These are phyloP conservation scores for Catamblyrhynchus diadema DNA, from an alignment of 2,797 vertebrate genomes.

Conservation along the genomic window DNA sequence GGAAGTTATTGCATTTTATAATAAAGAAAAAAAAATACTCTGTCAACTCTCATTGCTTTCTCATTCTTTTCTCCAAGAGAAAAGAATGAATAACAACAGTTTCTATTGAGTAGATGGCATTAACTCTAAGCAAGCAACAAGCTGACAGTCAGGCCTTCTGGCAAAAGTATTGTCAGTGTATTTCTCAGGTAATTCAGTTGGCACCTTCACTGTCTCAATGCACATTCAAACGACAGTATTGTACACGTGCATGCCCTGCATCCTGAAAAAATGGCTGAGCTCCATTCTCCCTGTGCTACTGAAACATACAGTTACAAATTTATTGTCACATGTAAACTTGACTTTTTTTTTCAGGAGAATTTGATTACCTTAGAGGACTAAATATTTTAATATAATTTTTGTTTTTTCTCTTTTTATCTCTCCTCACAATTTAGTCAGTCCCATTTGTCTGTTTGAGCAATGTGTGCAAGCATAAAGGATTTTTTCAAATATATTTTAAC, in stretches of 20 bases:
- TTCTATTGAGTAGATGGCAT: not conserved
- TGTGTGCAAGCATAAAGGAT: not conserved
- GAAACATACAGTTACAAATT: not conserved
- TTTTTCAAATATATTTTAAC: not conserved
- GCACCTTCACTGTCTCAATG: not conserved
- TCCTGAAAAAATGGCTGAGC: not conserved
- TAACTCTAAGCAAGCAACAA: not conserved
- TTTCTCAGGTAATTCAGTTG: not conserved
- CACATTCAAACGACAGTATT: fast-evolving
- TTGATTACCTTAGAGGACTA: not conserved
- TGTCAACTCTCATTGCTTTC: not conserved
- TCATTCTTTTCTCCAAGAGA: not conserved
- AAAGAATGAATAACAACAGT: not conserved
- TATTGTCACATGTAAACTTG: not conserved
- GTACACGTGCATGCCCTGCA: not conserved
- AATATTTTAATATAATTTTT: not conserved
- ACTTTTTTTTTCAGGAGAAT: not conserved
- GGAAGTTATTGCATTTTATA: not conserved
- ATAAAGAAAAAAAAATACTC: not conserved
- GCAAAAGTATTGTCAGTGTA: not conserved
- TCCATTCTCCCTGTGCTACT: not conserved
- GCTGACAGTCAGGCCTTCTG: not conserved
- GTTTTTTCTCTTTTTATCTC: not conserved
- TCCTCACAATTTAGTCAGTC: not conserved
- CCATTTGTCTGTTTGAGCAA: not conserved